Conservation (phyloP, 2,797 vertebrate genomes). For the Ara ararauna region DNA sequence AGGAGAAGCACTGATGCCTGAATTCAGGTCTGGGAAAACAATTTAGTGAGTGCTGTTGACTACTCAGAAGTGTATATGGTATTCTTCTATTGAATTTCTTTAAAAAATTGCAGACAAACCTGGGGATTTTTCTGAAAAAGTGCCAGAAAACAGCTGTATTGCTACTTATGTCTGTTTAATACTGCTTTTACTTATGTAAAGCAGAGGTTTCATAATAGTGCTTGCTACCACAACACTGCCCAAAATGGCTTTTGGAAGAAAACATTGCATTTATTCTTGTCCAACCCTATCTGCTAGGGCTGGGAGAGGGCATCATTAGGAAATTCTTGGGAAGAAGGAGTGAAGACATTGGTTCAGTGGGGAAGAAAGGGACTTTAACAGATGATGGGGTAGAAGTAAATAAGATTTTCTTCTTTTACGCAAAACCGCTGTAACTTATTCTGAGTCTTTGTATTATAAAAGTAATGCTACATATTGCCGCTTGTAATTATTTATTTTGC, state of each 20-base stretch:
- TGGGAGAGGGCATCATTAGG: neutral
- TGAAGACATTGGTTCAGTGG: neutral
- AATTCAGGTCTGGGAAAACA: neutral
- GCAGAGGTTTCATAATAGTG: neutral
- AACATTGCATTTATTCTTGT: neutral
- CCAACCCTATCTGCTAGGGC: neutral
- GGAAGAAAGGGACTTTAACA: neutral
- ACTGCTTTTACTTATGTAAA: neutral
- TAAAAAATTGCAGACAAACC: neutral
- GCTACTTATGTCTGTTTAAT: neutral
- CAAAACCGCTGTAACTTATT: neutral
- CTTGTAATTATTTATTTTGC: neutral
- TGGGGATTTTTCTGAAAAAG: neutral
- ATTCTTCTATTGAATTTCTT: neutral
- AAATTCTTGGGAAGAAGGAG: neutral
- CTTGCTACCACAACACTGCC: neutral
- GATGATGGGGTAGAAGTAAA: neutral
- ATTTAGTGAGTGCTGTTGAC: neutral
- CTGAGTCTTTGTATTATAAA: neutral
- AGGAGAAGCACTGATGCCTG: neutral
- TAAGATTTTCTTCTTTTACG: neutral
- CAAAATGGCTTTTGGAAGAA: neutral
- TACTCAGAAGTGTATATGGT: neutral
- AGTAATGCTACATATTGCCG: neutral
- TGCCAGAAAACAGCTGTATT: neutral